phyloP scores from a whole-genome alignment of 1,140 invertebrate species.

The Trichoplusia ni region DNA sequence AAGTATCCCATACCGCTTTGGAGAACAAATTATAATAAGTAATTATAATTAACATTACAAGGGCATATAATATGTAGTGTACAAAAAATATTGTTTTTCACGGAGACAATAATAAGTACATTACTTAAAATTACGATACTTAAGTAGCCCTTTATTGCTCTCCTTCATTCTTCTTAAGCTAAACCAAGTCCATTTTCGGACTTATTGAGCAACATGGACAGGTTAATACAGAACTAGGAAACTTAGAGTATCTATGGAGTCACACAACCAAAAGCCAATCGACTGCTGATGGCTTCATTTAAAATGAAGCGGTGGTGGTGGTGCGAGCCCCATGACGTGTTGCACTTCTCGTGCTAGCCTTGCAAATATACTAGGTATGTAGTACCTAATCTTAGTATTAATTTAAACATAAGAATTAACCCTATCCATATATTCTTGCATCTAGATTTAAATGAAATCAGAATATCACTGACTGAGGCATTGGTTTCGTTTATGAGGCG shows the following conservation, averaged over 20 bases:
- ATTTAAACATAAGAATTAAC: too few species aligned
- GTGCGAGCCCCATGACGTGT: neutral
- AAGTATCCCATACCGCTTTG: slow-evolving; percentile 80
- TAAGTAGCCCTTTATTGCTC: slow-evolving; percentile 69
- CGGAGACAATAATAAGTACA: slow-evolving; percentile 59
- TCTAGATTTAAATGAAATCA: neutral
- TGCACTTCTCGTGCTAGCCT: neutral
- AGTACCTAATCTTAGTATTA: too few species aligned
- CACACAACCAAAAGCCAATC: slow-evolving; percentile 19
- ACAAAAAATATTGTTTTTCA: slow-evolving; percentile 47
- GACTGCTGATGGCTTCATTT: slow-evolving; percentile 11
- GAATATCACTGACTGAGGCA: neutral
- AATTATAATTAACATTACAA: slow-evolving; percentile 52
- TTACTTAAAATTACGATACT: slow-evolving; percentile 58
- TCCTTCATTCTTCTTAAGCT: slow-evolving; percentile 74
- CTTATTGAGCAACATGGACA: slow-evolving; percentile 79
- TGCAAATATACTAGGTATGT: too few species aligned
- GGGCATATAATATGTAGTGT: slow-evolving; percentile 58
- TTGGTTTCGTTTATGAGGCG: neutral
- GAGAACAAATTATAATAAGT: slow-evolving; percentile 62
- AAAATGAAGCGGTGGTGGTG: slow-evolving; percentile 5
- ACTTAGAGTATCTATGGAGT: slow-evolving; percentile 45
- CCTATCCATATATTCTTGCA: too few species aligned
- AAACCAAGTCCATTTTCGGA: slow-evolving; percentile 67
- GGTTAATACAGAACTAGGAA: slow-evolving; percentile 62